Conservation (phyloP, 1,140 invertebrate genomes). For the Centruroides sculpturatus region DNA sequence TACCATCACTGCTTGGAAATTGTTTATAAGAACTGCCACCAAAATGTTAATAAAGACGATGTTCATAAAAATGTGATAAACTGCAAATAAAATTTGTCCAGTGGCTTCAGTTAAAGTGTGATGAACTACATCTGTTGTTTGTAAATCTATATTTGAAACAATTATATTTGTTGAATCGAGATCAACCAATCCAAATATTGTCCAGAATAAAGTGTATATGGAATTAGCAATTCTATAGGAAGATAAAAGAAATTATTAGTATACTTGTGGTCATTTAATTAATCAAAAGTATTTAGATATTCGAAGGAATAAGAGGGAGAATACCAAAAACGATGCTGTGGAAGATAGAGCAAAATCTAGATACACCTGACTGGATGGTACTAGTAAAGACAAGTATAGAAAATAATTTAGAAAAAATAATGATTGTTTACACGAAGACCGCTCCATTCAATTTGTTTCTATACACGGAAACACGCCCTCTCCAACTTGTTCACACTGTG, state of each 20-base stretch:
- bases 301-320: no score
- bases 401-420: no score
- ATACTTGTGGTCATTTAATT: neutral
- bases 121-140: conserved; percentile 5
- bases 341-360: no score
- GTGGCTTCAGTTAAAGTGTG: conserved; percentile 43
- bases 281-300: neutral
- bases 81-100: conserved; percentile 43
- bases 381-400: no score
- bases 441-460: no score
- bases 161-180: conserved; percentile 4
- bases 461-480: no score
- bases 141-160: neutral
- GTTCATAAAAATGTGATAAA: conserved; percentile 47
- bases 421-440: no score
- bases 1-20: conserved; percentile 42
- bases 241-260: neutral
- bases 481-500: no score
- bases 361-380: no score
- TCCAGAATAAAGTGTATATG: conserved; percentile 56
- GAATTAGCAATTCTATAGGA: conserved; percentile 19
- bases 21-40: conserved; percentile 57
- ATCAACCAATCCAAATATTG: conserved; percentile 41
- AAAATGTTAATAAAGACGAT: conserved; percentile 62
- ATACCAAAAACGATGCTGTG: no score